Percentiles rank a stretch among this genome's conserved stretches.
Evolutionary conservation across 2,888 invertebrate genomes (phyloP).

Genomic region (Patella ulyssiponensis): DNA sequence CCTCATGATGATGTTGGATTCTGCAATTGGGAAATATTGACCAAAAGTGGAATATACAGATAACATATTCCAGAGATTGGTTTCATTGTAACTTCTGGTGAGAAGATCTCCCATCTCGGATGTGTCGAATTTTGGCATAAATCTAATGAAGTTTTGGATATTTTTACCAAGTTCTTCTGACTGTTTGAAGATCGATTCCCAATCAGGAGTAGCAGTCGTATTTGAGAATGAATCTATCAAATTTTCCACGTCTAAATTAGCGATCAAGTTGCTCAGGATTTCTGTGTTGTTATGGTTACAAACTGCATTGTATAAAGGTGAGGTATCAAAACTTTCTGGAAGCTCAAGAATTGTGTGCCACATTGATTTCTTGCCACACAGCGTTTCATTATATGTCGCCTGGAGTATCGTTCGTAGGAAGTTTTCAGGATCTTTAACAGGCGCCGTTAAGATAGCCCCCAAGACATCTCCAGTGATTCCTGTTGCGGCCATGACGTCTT

Average conservation of each 20-base stretch:
- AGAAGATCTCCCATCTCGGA: constrained; percentile 13
- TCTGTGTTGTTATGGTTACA: constrained; percentile 35
- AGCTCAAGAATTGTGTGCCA: constrained; percentile 34
- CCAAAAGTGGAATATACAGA: constrained; percentile 6
- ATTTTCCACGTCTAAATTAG: constrained; percentile 30
- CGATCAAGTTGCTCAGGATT: constrained; percentile 27
- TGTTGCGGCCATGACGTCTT: constrained; percentile 37
- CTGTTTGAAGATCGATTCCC: constrained; percentile 37
- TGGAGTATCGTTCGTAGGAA: constrained; percentile 34
- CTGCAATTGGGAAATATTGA: constrained; percentile 9
- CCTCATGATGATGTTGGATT: constrained; percentile 19
- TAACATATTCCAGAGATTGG: constrained; percentile 27
- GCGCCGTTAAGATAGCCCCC: constrained; percentile 37
- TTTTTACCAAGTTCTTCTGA: constrained; percentile 33
- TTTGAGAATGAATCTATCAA: constrained; percentile 26
- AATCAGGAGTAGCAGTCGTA: constrained; percentile 32
- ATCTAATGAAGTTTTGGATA: constrained; percentile 31
- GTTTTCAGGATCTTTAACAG: constrained; percentile 38
- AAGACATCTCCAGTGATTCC: constrained; percentile 37
- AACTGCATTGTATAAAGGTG: constrained; percentile 33
- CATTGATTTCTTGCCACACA: constrained; percentile 30
- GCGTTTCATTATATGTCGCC: constrained; percentile 17
- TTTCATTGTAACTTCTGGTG: constrained; percentile 18
- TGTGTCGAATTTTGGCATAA: constrained; percentile 33
- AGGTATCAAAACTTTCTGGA: constrained; percentile 33